phyloP scores from a whole-genome alignment of 1,140 invertebrate genomes.

The Macrobrachium rosenbergii region DNA sequence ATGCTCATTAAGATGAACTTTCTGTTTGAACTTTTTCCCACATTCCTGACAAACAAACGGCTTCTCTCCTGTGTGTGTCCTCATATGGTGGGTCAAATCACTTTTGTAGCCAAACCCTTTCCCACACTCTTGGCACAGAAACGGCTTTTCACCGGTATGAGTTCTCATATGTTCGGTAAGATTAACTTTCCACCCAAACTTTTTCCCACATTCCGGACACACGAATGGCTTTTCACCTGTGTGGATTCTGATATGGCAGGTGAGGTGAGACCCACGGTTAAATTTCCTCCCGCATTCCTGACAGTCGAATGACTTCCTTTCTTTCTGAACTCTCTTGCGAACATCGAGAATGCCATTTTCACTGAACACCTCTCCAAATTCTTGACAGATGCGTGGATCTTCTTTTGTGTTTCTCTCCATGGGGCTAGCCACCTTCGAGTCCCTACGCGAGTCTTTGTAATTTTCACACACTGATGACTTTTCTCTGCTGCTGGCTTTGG shows the following conservation, averaged over 20 bases:
- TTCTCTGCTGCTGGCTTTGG: too few relatives aligned
- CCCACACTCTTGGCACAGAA: background rate
- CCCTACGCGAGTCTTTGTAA: too few relatives aligned
- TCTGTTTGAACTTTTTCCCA: background rate
- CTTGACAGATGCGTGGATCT: too few relatives aligned
- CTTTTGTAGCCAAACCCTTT: background rate
- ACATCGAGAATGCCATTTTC: too few relatives aligned
- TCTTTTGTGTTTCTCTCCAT: too few relatives aligned
- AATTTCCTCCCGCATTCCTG: background rate
- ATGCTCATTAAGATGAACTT: background rate
- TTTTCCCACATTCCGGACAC: slow-evolving; percentile 6
- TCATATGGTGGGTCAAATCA: background rate
- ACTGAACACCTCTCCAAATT: too few relatives aligned
- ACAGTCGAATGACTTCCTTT: background rate
- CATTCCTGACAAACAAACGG: background rate
- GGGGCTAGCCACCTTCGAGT: too few relatives aligned
- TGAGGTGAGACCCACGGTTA: background rate
- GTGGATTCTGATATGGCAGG: background rate
- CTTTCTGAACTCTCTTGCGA: background rate
- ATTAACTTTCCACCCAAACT: background rate
- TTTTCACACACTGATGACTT: too few relatives aligned
- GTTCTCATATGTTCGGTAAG: background rate
- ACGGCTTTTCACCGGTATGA: background rate
- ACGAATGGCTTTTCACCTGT: background rate
- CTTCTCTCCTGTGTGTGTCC: background rate